phyloP scores from a whole-genome alignment of 2,888 invertebrate genomes.

The Dasysyrphus albostriatus region DNA sequence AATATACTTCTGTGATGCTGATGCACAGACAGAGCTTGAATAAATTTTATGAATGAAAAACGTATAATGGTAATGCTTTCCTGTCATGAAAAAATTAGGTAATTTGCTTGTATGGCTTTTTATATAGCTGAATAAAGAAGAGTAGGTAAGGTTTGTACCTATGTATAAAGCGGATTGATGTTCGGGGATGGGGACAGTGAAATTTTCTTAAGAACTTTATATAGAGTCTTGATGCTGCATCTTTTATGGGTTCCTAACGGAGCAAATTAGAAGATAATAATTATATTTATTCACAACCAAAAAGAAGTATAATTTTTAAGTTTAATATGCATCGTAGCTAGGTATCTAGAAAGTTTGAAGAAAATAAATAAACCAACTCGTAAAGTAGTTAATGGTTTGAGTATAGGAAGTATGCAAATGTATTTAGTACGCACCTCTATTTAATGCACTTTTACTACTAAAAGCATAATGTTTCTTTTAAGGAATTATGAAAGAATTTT shows the following conservation, averaged over 20 bases:
- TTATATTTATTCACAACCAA: slow-evolving; percentile 44
- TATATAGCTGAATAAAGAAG: slow-evolving; percentile 9
- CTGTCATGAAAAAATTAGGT: slow-evolving; percentile 63
- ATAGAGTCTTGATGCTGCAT: slow-evolving; percentile 7
- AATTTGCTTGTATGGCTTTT: slow-evolving; percentile 60
- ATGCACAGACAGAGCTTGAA: slow-evolving; percentile 42
- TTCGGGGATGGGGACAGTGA: neutral
- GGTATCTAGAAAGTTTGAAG: slow-evolving; percentile 1
- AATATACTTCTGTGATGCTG: neutral
- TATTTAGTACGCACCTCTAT: neutral
- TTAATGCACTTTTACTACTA: neutral
- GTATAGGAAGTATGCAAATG: neutral
- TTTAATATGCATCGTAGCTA: neutral
- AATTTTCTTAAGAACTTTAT: slow-evolving; percentile 23
- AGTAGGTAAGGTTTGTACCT: neutral
- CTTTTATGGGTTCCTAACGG: slow-evolving; percentile 28
- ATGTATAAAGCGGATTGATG: neutral
- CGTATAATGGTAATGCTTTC: slow-evolving; percentile 66
- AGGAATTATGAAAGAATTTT: neutral
- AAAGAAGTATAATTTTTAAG: neutral
- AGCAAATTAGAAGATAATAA: slow-evolving; percentile 57
- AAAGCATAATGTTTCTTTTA: neutral
- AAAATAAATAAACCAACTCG: neutral
- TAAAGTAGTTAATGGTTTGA: neutral
- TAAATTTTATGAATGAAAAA: slow-evolving; percentile 70